Evolutionary conservation across 2,888 invertebrate genomes (phyloP).

Genomic region (Sepioteuthis lessoniana): DNA sequence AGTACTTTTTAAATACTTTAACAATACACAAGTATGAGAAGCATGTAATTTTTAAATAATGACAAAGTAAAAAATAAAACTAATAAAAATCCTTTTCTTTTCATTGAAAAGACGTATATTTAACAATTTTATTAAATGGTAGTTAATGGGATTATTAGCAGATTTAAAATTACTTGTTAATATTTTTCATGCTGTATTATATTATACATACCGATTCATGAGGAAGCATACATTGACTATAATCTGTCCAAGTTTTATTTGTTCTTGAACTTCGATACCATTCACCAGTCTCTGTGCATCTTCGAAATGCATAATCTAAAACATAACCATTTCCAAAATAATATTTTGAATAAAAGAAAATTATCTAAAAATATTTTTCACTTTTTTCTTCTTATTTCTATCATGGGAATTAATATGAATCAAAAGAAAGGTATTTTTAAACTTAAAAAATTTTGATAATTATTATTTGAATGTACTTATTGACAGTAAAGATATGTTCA

Average conservation of each 20-base stretch:
- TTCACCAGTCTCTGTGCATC: constrained; percentile 63
- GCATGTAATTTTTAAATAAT: too few species aligned
- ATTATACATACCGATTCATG: neutral
- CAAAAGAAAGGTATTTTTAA: too few species aligned
- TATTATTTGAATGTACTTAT: too few species aligned
- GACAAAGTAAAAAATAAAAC: neutral
- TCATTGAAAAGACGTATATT: neutral
- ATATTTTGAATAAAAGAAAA: neutral
- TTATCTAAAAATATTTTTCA: neutral
- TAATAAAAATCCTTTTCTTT: neutral
- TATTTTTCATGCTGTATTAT: neutral
- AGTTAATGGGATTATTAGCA: neutral
- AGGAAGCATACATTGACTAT: constrained; percentile 55
- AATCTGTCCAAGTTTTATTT: constrained; percentile 68
- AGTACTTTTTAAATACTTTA: too few species aligned
- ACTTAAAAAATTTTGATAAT: too few species aligned
- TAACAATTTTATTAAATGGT: neutral
- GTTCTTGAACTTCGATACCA: constrained; percentile 61
- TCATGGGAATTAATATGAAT: too few species aligned
- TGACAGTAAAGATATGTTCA: too few species aligned
- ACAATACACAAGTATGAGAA: too few species aligned
- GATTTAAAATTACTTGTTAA: neutral
- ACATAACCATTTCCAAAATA: neutral
- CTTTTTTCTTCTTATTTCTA: neutral
- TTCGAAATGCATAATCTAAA: constrained; percentile 60